Evolutionary conservation across 2,113 vertebrate species (phyloP), one percentile per base, ranked within the genome.

Genomic region (Pipra filicauda): DNA sequence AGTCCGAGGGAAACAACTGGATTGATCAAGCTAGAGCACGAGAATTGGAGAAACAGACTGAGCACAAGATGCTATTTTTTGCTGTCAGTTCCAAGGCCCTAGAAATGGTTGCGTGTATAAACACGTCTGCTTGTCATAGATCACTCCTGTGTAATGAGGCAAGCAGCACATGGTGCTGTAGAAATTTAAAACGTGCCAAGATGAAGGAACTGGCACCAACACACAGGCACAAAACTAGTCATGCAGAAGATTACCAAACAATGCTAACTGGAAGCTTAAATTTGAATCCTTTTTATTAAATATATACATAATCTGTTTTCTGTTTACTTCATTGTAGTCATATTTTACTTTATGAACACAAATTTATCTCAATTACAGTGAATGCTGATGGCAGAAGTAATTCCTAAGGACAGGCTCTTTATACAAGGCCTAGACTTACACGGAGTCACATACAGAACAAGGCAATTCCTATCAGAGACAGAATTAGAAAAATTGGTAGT

Each of bases 81-180:
- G 49, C 77, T 95, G 70, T 89, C 80, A 87, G 66, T 91, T 94
- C 62, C 74, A 88, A 70, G 67, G 52, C 46, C 81, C 93, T 76
- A 82, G 81, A 93, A 89, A 88, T 62, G 46, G 74, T 35, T 89
- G 81, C 43, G 0, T 88, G 62, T 73, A 82, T 96, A 95, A 97
- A 95, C 73, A 94, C 3, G 21, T 69, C 87, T 95, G 73, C 52
- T 89, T 91, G 81, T 91, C 89, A 73, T 79, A 89, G 89, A 95
- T 94, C 89, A 82, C 78, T 93, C 62, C 93, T 91, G 85, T 73
- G 81, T 96, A 96, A 96, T 96, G 91, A 97, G 77, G 87, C 93
- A 96, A 89, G 89, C 87, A 94, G 81, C 81, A 93, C 91, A 95
- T 76, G 84, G 67, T 88, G 81, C 66, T 91, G 70, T 39, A 93